Evolutionary conservation across 2,888 invertebrate species (phyloP).

Genomic region (Galeopsomyia nigrocyanea): DNA sequence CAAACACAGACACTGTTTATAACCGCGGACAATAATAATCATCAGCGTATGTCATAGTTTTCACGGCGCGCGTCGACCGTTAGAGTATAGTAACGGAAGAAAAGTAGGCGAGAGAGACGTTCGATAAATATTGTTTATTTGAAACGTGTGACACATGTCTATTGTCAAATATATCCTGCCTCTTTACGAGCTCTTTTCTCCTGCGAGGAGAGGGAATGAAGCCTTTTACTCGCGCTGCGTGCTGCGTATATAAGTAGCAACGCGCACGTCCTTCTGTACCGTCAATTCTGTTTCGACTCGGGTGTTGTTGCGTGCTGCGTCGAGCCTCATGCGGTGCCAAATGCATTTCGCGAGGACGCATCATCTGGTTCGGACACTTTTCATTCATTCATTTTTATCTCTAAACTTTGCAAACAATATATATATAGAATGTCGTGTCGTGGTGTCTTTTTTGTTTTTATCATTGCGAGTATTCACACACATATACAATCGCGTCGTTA

Average conservation of each 20-base stretch:
- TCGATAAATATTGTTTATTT: slow-evolving; percentile 12
- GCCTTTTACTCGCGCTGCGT: not conserved
- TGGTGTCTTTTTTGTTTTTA: too few species aligned
- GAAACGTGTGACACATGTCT: slow-evolving; percentile 26
- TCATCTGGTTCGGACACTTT: slow-evolving; percentile 35
- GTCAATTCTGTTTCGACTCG: slow-evolving; percentile 9
- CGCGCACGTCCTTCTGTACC: not conserved
- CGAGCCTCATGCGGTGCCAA: slow-evolving; percentile 3
- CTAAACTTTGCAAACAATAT: not conserved
- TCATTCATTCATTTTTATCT: not conserved
- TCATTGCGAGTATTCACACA: too few species aligned
- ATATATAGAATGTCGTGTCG: not conserved
- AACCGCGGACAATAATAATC: too few species aligned
- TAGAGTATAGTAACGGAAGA: too few species aligned
- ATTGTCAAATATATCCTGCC: slow-evolving; percentile 40
- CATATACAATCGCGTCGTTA: too few species aligned
- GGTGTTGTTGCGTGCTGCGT: slow-evolving; percentile 6
- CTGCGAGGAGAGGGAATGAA: too few species aligned
- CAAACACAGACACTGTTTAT: too few species aligned
- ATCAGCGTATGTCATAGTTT: too few species aligned
- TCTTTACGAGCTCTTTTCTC: too few species aligned
- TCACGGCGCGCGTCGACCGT: too few species aligned
- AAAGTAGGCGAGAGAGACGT: slow-evolving; percentile 10
- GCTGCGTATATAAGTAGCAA: slow-evolving; percentile 38
- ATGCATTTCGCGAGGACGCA: slow-evolving; percentile 32